phyloP scores from a whole-genome alignment of 2,888 invertebrate species.

The Glaucopsyche alexis region DNA sequence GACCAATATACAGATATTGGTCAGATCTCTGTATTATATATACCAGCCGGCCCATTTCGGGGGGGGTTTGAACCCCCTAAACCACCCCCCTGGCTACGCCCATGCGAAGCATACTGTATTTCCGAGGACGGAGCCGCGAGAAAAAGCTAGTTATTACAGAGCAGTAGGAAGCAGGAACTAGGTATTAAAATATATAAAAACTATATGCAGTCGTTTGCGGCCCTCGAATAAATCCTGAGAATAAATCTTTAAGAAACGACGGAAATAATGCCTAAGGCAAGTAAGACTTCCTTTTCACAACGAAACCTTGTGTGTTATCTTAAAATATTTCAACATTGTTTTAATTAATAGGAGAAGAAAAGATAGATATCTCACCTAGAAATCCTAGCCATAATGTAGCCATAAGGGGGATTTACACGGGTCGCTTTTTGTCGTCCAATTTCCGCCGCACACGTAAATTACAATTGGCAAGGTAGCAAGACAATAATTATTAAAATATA shows the following conservation, averaged over 20 bases:
- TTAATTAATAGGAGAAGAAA: slow-evolving; percentile 4
- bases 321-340: slow-evolving; percentile 3
- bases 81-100: too few species aligned
- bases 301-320: not conserved
- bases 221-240: not conserved
- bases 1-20: too few species aligned
- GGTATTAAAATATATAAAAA: not conserved
- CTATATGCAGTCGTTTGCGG: not conserved
- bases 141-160: too few species aligned
- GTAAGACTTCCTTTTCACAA: slow-evolving; percentile 1
- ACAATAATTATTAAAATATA: too few species aligned
- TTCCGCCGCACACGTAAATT: too few species aligned
- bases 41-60: too few species aligned
- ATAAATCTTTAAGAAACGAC: not conserved
- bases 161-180: not conserved
- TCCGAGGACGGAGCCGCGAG: too few species aligned
- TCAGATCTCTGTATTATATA: too few species aligned
- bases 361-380: not conserved
- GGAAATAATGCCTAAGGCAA: slow-evolving; percentile 4
- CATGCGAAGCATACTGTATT: too few species aligned
- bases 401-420: too few species aligned
- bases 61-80: too few species aligned
- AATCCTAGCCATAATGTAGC: not conserved
- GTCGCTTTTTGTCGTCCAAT: not conserved
- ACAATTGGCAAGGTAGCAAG: too few species aligned